Base-by-base conservation (phyloP, 2,888 invertebrate species). In the Miltochrista miniata region DNA sequence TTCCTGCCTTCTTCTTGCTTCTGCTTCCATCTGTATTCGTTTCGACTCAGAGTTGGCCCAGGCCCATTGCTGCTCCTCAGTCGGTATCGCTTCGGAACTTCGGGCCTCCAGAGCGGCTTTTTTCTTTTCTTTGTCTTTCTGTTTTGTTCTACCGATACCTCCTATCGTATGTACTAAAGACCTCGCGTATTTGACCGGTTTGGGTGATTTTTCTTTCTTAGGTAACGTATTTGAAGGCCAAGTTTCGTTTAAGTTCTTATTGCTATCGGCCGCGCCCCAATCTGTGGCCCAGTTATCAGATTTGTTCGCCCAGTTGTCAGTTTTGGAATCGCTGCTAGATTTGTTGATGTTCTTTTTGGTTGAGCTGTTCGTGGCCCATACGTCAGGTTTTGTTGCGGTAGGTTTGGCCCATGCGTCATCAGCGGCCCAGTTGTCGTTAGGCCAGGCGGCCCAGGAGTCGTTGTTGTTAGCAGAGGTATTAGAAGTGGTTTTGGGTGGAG, bases 41-140 rank as follows among this genome's bases (percentile, higher is more conserved):
- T 93, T 80, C 63, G 95, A 95, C 76, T 96, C 95, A 29, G 93
- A 90, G 11, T 94, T 94, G 3, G 95, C 96, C 96, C 95, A 96
- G 13, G 94, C 95, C 76, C 95, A 82, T 82, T 96, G 95, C 76
- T 94, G 93, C 69, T 95, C 94, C 76, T 95, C 95, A 0, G 91
- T 88, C 0, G 93, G 85, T 64, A 88, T 47, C 10, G 66, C 48
- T 59, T 79, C 83, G 1, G 69, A 51, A n/a, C 79, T 76, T 14
- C 78, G 70, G 8, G 79, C 59, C 48, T 76, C 80, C 11, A 53
- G 0, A 1, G 36, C 64, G 9, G 42, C 9, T 59, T 82, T 76
- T 59, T 88, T 91, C 60, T 83, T 76, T 60, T 89, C 91, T 63
- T 91, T 92, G 1, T 87, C 77, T 70, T 81, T 83, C 59, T 85